Conservation (phyloP, 2,888 invertebrate species). For the Pseudococcus longispinus region DNA sequence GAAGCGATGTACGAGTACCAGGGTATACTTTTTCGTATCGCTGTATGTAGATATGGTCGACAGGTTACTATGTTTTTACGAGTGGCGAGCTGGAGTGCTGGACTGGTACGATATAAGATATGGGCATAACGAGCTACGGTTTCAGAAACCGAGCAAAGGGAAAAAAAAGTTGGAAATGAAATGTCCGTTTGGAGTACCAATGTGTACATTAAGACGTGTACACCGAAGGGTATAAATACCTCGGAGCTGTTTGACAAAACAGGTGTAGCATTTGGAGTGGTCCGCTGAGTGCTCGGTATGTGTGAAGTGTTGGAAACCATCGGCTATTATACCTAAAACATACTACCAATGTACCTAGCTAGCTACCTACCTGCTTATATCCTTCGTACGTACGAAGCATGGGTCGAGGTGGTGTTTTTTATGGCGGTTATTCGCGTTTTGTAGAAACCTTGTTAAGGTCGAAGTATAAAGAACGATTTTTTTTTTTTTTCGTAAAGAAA, state of each 20-base stretch:
- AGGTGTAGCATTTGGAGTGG: slow-evolving; percentile 38
- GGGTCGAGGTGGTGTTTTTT: neutral
- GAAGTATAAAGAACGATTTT: neutral
- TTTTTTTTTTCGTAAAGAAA: neutral
- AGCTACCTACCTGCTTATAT: no score
- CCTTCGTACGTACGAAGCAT: no score
- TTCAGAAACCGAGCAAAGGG: neutral
- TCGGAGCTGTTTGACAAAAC: slow-evolving; percentile 4
- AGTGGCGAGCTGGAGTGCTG: neutral
- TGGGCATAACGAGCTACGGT: neutral
- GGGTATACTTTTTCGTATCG: neutral
- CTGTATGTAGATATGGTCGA: neutral
- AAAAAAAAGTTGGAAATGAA: neutral
- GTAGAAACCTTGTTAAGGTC: slow-evolving; percentile 27
- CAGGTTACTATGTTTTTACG: neutral
- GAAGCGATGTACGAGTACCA: neutral
- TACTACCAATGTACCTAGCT: no score
- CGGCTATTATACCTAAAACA: no score
- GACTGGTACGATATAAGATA: neutral
- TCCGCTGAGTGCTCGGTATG: neutral
- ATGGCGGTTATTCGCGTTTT: neutral
- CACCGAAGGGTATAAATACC: neutral
- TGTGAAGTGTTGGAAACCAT: neutral
- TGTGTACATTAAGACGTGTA: neutral
- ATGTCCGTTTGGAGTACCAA: neutral